phyloP scores from a whole-genome alignment of 1,140 invertebrate genomes.

The Trinorchestia longiramus region DNA sequence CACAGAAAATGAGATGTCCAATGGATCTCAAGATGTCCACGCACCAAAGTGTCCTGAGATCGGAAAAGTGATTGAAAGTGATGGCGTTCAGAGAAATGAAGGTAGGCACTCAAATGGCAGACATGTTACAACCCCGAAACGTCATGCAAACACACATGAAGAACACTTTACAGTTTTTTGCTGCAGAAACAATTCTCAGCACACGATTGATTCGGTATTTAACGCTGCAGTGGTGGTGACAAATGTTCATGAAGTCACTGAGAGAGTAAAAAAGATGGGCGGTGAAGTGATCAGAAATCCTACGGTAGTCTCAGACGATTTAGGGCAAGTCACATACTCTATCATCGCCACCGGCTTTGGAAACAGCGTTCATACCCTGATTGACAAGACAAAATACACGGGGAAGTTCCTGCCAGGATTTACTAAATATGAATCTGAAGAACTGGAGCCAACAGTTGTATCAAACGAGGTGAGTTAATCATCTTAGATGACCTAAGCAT shows the following conservation, averaged over 20 bases:
- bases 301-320: slow-evolving; percentile 67
- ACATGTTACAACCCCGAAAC: neutral
- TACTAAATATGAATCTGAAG: slow-evolving; percentile 47
- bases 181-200: slow-evolving; percentile 57
- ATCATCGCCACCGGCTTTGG: slow-evolving; percentile 72
- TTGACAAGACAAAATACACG: slow-evolving; percentile 70
- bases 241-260: slow-evolving; percentile 69
- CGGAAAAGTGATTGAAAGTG: no score
- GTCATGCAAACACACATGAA: neutral
- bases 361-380: slow-evolving; percentile 73
- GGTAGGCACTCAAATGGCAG: no score
- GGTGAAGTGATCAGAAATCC: slow-evolving; percentile 56
- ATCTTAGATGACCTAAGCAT: neutral
- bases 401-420: slow-evolving; percentile 72
- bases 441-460: neutral
- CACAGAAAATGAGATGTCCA: neutral
- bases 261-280: slow-evolving; percentile 67
- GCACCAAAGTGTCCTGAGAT: neutral
- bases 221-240: slow-evolving; percentile 73
- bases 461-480: neutral
- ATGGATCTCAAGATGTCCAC: neutral
- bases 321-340: slow-evolving; percentile 70
- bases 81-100: no score
- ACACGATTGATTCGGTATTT: slow-evolving; percentile 71
- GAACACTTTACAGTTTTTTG: slow-evolving; percentile 69